phyloP scores from a whole-genome alignment of 2,113 vertebrate species.

The Crypturellus undulatus region DNA sequence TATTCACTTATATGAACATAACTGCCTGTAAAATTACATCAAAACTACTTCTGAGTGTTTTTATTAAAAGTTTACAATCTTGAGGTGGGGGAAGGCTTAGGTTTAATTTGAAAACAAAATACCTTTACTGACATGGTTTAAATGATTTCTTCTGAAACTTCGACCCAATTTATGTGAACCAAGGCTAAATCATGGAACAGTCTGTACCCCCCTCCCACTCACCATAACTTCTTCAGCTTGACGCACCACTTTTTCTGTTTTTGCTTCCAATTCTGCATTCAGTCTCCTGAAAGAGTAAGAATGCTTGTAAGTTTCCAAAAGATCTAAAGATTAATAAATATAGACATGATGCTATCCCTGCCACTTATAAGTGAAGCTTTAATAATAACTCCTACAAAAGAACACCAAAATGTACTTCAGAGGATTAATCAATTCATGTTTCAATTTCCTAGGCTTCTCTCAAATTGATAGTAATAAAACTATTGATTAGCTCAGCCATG shows the following conservation, averaged over 20 bases:
- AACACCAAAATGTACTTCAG: background rate
- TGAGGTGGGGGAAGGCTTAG: background rate
- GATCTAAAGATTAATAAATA: background rate
- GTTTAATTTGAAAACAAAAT: background rate
- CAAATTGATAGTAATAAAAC: background rate
- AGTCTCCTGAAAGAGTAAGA: slow-evolving; percentile 80
- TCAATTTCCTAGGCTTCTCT: background rate
- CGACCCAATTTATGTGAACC: background rate
- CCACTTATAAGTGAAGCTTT: background rate
- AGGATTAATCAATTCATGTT: background rate
- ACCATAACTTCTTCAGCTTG: slow-evolving; percentile 93
- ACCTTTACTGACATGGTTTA: background rate
- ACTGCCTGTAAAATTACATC: background rate
- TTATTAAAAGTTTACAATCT: background rate
- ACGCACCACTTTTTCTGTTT: slow-evolving; percentile 87
- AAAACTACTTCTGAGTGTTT: background rate
- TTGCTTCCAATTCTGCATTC: slow-evolving; percentile 94
- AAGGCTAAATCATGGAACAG: background rate
- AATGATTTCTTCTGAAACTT: slow-evolving; percentile 6
- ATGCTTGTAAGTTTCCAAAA: background rate
- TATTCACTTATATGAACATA: background rate
- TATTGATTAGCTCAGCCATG: no score
- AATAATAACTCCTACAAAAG: background rate
- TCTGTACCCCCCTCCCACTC: slow-evolving; percentile 54
- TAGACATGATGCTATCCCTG: background rate